phyloP scores from a whole-genome alignment of 1,140 invertebrate genomes.

The Choristoneura fumiferana region DNA sequence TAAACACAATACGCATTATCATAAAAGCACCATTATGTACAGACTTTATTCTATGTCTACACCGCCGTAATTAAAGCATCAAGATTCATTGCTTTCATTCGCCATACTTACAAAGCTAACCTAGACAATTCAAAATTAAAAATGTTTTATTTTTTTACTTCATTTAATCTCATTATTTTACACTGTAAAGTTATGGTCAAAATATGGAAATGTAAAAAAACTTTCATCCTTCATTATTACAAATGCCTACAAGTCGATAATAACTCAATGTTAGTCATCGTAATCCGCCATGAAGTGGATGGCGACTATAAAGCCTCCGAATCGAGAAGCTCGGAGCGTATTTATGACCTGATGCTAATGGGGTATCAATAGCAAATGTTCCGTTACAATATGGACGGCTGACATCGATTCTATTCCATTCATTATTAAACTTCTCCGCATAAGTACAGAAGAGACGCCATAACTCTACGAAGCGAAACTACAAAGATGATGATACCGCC shows the following conservation, averaged over 20 bases:
- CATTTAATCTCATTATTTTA: too few species aligned
- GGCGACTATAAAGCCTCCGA: slow-evolving; percentile 23
- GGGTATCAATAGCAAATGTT: slow-evolving; percentile 51
- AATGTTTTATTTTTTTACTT: too few species aligned
- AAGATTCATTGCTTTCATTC: neutral
- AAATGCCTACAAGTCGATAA: slow-evolving; percentile 10
- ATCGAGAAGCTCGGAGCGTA: slow-evolving; percentile 31
- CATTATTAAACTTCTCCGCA: slow-evolving; percentile 45
- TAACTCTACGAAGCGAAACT: too few species aligned
- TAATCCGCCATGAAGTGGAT: slow-evolving; percentile 24
- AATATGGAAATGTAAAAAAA: too few species aligned
- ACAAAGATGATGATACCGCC: too few species aligned
- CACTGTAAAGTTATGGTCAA: too few species aligned
- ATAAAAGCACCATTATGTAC: slow-evolving; percentile 1
- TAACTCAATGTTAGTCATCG: slow-evolving; percentile 4
- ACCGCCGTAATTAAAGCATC: neutral
- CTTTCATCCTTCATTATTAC: too few species aligned
- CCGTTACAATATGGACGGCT: slow-evolving; percentile 38
- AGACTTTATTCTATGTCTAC: neutral
- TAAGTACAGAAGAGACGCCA: neutral
- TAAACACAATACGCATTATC: slow-evolving; percentile 4
- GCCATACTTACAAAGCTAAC: too few species aligned
- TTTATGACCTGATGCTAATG: slow-evolving; percentile 57
- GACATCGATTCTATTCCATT: slow-evolving; percentile 36
- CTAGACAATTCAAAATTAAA: too few species aligned